Base-by-base conservation (phyloP, 2,888 invertebrate genomes). In the Aphodius granarius region DNA sequence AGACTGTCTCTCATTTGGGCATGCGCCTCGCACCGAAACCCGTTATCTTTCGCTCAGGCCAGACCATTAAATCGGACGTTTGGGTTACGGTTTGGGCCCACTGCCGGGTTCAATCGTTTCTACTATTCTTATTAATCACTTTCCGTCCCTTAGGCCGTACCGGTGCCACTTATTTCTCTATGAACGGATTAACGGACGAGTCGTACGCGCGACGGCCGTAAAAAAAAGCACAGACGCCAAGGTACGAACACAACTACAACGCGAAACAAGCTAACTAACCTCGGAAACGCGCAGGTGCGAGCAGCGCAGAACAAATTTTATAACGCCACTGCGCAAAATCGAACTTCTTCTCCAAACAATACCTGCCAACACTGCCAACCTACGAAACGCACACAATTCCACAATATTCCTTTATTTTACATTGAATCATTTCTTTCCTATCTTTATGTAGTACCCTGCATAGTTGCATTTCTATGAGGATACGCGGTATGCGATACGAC, bases 1-100 rank as follows among this genome's bases (percentile, higher is more conserved):
- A 79, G 78, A 78, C 77, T 78, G 75, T 78, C 71, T 76, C 75
- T 75, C 76, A 78, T 80, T 80, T 81, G 81, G 76, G 81, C 81
- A 81, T 81, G 81, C 81, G 81, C 80, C 80, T 68, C 75, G 74
- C 72, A 76, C 73, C 74, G 76, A 75, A 75, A 80, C 80, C 79
- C 81, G 80, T 81, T 81, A 80, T 79, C 78, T 80, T 78, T 71
- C 21, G 18, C 65, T 66, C 17, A 73, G 62, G 20, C 23, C 20
- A 16, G 23, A 66, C 21, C 43, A 66, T 66, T 62, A 73, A 22
- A 18, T 9, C 65, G 16, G 72, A 9, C 63, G 17, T 18, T 16
- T n/a, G 71, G 43, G 18, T 43, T 71, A 23, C n/a, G 18, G 43
- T 21, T 20, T 21, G 5, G 21, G 16, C 70, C 17, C 22, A 9